Evolutionary conservation across 2,797 vertebrate species (phyloP).

Genomic region (Karalla daura): DNA sequence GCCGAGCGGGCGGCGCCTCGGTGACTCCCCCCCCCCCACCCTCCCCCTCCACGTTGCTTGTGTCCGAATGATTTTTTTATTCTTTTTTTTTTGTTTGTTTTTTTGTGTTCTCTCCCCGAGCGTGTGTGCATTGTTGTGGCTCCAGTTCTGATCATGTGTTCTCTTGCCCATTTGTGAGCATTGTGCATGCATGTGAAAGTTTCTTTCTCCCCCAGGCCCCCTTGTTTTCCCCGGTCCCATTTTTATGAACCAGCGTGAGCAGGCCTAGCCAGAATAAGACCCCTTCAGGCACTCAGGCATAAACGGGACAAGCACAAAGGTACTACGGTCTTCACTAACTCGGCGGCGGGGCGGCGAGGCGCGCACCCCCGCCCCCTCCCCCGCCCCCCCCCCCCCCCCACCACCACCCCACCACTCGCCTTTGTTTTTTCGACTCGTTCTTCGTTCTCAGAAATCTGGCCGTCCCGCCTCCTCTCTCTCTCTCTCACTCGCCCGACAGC

Average conservation of each 20-base stretch:
- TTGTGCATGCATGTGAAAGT: constrained; percentile 99
- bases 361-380: too few relatives aligned
- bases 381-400: too few relatives aligned
- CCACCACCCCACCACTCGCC: too few relatives aligned
- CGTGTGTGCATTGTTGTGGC: constrained; percentile 79
- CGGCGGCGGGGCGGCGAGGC: constrained; percentile 86
- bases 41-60: too few relatives aligned
- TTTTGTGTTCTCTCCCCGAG: too few relatives aligned
- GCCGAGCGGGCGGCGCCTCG: constrained; percentile 64
- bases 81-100: too few relatives aligned
- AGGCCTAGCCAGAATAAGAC: constrained; percentile 99
- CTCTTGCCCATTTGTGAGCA: constrained; percentile 91
- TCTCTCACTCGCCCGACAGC: constrained; percentile 75
- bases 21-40: constrained; percentile 72
- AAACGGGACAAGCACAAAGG: constrained; percentile 99
- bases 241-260: constrained; percentile 99
- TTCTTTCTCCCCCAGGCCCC: constrained; percentile 99
- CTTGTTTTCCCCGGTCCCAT: constrained; percentile 98
- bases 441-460: constrained; percentile 79
- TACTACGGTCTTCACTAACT: constrained; percentile 94
- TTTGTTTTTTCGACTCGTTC: constrained; percentile 80
- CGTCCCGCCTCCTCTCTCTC: constrained; percentile 80
- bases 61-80: constrained; percentile 66
- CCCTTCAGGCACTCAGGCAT: constrained; percentile 99
- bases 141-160: constrained; percentile 83